Conservation (phyloP, 2,113 vertebrate species). For the Chitala chitala region DNA sequence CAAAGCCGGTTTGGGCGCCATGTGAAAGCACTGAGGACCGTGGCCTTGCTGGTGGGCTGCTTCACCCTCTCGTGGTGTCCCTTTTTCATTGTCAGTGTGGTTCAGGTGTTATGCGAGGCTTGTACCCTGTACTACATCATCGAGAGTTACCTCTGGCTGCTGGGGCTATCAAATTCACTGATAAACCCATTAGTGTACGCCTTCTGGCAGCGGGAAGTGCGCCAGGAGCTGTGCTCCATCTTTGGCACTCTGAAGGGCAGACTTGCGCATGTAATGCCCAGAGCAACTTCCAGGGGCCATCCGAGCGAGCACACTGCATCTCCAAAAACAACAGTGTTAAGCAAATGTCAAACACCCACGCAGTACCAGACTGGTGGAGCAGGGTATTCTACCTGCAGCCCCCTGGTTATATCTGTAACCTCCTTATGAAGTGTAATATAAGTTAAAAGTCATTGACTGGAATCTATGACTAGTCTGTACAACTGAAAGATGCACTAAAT, state of each 20-base stretch:
- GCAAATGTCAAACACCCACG: neutral
- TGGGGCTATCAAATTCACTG: conserved; percentile 79
- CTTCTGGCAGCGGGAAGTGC: conserved; percentile 78
- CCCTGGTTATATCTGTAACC: neutral
- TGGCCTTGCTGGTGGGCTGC: conserved; percentile 74
- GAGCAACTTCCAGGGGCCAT: neutral
- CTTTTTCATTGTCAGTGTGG: conserved; percentile 70
- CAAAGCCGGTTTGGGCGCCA: conserved; percentile 52
- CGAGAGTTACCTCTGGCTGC: conserved; percentile 78
- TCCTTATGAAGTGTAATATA: neutral
- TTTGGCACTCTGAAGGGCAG: conserved; percentile 49
- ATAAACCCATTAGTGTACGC: conserved; percentile 85
- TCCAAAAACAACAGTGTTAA: neutral
- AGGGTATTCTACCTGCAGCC: neutral
- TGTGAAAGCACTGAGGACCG: conserved; percentile 75
- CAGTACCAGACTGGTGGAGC: neutral
- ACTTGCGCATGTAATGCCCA: conserved; percentile 27
- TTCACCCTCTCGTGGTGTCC: conserved; percentile 80
- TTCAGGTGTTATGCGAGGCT: conserved; percentile 62
- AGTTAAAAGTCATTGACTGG: neutral
- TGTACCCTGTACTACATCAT: conserved; percentile 64
- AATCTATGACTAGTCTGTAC: neutral
- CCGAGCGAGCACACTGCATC: neutral
- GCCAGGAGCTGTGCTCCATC: conserved; percentile 65
- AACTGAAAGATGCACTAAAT: neutral